Evolutionary conservation across 2,113 vertebrate species (phyloP).

Genomic region (Alectura lathami): DNA sequence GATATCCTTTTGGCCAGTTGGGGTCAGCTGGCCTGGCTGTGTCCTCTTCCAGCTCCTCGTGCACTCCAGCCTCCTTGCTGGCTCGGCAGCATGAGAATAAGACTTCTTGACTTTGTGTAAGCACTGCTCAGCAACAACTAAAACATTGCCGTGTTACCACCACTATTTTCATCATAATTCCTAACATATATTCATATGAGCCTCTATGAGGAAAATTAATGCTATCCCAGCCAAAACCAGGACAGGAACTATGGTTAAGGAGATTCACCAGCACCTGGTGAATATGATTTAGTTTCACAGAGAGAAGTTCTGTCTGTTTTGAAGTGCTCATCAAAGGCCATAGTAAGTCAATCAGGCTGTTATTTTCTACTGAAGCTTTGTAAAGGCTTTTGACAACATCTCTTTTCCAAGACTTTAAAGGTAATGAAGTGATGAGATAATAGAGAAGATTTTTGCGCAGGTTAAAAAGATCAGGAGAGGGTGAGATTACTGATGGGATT

Average conservation of each 20-base stretch:
- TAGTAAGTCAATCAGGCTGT: not conserved
- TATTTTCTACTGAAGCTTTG: not conserved
- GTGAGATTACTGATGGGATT: not conserved
- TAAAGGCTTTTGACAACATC: not conserved
- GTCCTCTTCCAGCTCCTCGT: too few relatives aligned
- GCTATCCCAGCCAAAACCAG: too few relatives aligned
- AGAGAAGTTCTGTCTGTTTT: not conserved
- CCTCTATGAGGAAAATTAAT: too few relatives aligned
- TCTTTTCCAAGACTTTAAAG: not conserved
- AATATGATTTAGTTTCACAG: not conserved
- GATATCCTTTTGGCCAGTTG: too few relatives aligned
- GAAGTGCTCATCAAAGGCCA: not conserved
- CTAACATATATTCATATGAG: too few relatives aligned
- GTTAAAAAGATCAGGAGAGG: not conserved
- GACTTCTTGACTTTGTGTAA: too few relatives aligned
- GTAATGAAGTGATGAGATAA: not conserved
- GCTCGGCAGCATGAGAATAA: too few relatives aligned
- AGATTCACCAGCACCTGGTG: not conserved
- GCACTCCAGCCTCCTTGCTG: too few relatives aligned
- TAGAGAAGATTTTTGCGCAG: not conserved
- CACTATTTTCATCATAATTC: too few relatives aligned
- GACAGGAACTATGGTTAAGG: not conserved
- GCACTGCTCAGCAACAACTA: too few relatives aligned
- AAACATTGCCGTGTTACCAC: too few relatives aligned
- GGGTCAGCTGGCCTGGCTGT: too few relatives aligned